Base-by-base conservation (phyloP, 2,113 vertebrate genomes). In the Paramormyrops kingsleyae region DNA sequence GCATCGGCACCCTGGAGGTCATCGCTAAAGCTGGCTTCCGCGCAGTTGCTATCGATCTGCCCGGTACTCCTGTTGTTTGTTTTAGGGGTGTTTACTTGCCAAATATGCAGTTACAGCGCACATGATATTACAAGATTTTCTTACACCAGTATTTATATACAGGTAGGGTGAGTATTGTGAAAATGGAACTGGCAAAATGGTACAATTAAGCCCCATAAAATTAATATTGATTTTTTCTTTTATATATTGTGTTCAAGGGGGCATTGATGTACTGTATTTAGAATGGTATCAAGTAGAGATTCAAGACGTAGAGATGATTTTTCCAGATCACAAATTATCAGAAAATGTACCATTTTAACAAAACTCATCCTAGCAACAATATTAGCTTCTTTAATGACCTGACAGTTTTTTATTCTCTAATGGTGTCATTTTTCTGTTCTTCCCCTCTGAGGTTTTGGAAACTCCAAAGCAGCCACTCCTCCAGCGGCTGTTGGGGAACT, bases 31-130 rank as follows among this genome's bases (percentile, higher is more conserved):
- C 96, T 0, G 97, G 98, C 88, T 97, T 97, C 92, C 94, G 96
- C 0, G 97, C 97, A 0, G 95, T 99, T 15, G 98, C 98, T 90
- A 92, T 99, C 0, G 98, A 99, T 92, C 94, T 99, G 85, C 99
- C 99, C 92, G 98, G 99, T 99, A 94, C 88, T 56, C 6, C 91
- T 6, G 17, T 88, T 39, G 35, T 27, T 13, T 0, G 35, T 42
- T 46, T 39, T 83, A 9, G 17, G 1, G 31, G 77, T 44, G 42
- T 39, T 83, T 83, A 83, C 15, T 44, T 83, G 31, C 19, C 77
- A 21, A 83, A 15, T 44, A 17, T 83, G 15, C 9, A 66, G n/a
- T 66, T 10, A 66, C n/a, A 27, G 62, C 62, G 7, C 24, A n/a
- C 80, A 83, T 19, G 39, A 35, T 44, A 80, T 83, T 7, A 6